Evolutionary conservation across 1,140 invertebrate species (phyloP), one percentile per base, ranked within the genome.

Genomic region (Parapsyche elsis): DNA sequence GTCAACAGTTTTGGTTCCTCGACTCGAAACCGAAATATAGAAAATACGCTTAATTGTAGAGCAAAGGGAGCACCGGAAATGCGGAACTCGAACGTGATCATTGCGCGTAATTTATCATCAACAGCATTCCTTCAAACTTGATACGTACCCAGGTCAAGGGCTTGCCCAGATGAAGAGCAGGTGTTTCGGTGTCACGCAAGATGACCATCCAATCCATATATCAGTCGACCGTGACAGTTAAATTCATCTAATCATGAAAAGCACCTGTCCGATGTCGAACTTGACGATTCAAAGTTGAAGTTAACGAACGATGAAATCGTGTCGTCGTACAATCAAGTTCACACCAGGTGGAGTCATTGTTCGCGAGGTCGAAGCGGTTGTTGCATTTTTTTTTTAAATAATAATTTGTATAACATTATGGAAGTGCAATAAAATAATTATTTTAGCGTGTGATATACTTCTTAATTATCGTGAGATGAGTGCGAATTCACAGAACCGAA

Each of bases 1-100:
- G 75, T 46, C 75, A 64, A 77, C 57, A 24, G 73, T 75, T 75
- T 67, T 75, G 71, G 71, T 38, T 45, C 23, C 71, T 73, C 38
- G 5, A 10, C 24, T 14, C 12, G 49, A 53, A 67, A 21, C 19
- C 24, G 61, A 67, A 67, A 67, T 21, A 21, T 67, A 30, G 24
- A 67, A 67, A 67, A 16, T 67, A 53, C 10, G 2, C 10, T 53
- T 53, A 53, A 67, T 67, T 67, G 19, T 23, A 53, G 16, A 53
- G 49, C 10, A 53, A 53, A 53, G 16, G 49, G 49, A 16, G 12
- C 49, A 12, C 49, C 49, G 49, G 16, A 16, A 53, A 12, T 12
- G 10, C 12, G 16, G 16, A 53, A 53, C 16, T 12, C 49, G 49
- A 16, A 53, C 10, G 49, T 10, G 49, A 16, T 14, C 4, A 53